Conservation (phyloP, 2,113 vertebrate genomes). For the Halichoeres trimaculatus region DNA sequence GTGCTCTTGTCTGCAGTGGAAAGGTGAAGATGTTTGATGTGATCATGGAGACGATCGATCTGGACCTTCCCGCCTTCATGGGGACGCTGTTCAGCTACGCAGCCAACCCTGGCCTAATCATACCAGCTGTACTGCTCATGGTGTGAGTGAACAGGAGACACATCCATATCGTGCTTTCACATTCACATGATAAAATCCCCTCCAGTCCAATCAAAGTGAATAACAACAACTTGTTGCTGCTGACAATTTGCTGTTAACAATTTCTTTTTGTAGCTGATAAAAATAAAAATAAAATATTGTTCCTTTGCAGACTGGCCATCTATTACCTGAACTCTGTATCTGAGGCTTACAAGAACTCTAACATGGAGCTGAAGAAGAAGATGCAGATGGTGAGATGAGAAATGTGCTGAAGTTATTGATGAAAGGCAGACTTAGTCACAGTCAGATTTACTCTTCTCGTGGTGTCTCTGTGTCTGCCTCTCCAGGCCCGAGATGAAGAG, state of each 20-base stretch:
- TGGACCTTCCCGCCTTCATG: slow-evolving; percentile 93
- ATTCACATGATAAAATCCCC: neutral
- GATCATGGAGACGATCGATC: slow-evolving; percentile 93
- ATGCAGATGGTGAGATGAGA: slow-evolving; percentile 89
- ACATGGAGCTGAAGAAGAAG: slow-evolving; percentile 94
- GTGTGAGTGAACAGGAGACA: slow-evolving; percentile 86
- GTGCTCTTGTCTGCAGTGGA: slow-evolving; percentile 82
- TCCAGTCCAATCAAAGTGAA: too few relatives aligned
- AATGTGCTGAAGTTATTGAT: slow-evolving; percentile 19
- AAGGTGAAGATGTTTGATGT: slow-evolving; percentile 95
- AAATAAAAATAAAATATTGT: neutral
- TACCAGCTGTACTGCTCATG: slow-evolving; percentile 96
- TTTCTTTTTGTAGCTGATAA: neutral
- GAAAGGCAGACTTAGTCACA: neutral
- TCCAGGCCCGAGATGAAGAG: slow-evolving; percentile 92
- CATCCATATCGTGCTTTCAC: neutral
- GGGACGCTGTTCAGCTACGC: slow-evolving; percentile 93
- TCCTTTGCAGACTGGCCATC: slow-evolving; percentile 89
- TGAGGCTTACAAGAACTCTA: slow-evolving; percentile 90
- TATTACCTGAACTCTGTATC: slow-evolving; percentile 96
- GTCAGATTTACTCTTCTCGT: neutral
- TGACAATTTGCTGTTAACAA: neutral
- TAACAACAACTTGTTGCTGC: neutral
- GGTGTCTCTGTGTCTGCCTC: neutral
- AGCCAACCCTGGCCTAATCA: slow-evolving; percentile 96